Base-by-base conservation (phyloP, 2,113 vertebrate species). In the Maccullochella peelii region DNA sequence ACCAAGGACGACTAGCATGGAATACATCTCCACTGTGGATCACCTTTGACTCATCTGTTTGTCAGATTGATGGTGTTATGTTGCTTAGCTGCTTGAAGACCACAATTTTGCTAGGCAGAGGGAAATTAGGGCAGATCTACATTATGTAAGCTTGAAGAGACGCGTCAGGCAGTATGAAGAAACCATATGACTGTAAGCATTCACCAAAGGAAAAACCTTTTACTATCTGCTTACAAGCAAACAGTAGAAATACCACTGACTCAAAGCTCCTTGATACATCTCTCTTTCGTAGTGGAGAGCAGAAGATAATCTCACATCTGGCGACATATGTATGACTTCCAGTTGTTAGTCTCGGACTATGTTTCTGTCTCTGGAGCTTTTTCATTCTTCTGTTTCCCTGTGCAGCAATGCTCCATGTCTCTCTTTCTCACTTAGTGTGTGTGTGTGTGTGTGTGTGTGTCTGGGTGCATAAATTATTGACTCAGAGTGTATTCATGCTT, bases 61-160 rank as follows among this genome's bases (percentile, higher is more conserved):
- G 89, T 76, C 90, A 88, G 84, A 85, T 74, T 82, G 72, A 83
- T 86, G 75, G 89, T 86, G 91, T 84, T 90, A 73, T 79, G 86
- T 85, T 86, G 77, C 88, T 85, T 62, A 82, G 86, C 82, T 49
- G 82, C 84, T 84, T 76, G 79, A 87, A 91, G 85, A 94, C 85
- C 87, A 72, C 73, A 66, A 80, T 84, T 85, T 86, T 79, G 78
- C 88, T 44, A 36, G 80, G 75, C 83, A 89, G 79, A 74, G 49
- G 78, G 86, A 94, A 95, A 95, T 93, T 91, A 94, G 95, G 95
- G 89, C 94, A 95, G 86, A 94, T 95, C 93, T 90, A 81, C 89
- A 94, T 96, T 95, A 95, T 93, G 92, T 94, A 95, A 95, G 93
- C 93, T 92, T 83, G 90, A 94, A 89, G 90, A 92, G 92, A 91